Conservation (phyloP, 2,113 vertebrate genomes). For the Ochotona curzoniae region DNA sequence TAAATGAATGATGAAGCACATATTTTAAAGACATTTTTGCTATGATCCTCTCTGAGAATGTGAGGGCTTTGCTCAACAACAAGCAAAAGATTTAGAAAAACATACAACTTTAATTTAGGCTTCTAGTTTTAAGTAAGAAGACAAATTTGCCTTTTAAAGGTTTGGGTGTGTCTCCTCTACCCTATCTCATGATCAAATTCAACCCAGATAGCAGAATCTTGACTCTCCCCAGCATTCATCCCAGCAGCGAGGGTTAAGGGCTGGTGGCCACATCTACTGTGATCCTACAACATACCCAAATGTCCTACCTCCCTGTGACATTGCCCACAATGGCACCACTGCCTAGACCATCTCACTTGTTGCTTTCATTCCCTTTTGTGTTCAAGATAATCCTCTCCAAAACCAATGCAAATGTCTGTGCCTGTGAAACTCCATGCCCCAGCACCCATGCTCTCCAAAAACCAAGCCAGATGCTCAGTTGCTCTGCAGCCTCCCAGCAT, state of each 20-base stretch:
- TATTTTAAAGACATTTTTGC: constrained; percentile 48
- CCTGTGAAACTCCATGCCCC: background rate
- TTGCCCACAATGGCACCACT: accelerated
- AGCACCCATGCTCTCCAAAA: background rate
- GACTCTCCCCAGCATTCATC: constrained; percentile 29
- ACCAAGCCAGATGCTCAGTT: accelerated
- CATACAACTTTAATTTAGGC: constrained; percentile 74
- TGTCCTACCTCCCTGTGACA: no score
- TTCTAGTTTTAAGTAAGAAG: constrained; percentile 80
- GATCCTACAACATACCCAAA: accelerated
- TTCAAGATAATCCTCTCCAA: background rate
- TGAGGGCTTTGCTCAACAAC: constrained; percentile 77
- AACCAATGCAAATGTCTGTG: background rate
- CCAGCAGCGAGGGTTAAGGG: background rate
- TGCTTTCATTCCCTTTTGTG: background rate
- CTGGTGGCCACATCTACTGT: background rate
- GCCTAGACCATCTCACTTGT: background rate
- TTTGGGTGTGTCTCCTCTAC: background rate
- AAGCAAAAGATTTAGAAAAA: constrained; percentile 74
- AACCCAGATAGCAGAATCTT: constrained; percentile 41
- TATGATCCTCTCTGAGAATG: constrained; percentile 56
- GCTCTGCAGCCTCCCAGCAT: background rate
- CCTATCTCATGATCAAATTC: constrained; percentile 21
- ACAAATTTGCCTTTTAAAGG: constrained; percentile 69
- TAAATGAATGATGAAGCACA: background rate